phyloP scores from a whole-genome alignment of 1,140 invertebrate genomes.

The Periplaneta americana region DNA sequence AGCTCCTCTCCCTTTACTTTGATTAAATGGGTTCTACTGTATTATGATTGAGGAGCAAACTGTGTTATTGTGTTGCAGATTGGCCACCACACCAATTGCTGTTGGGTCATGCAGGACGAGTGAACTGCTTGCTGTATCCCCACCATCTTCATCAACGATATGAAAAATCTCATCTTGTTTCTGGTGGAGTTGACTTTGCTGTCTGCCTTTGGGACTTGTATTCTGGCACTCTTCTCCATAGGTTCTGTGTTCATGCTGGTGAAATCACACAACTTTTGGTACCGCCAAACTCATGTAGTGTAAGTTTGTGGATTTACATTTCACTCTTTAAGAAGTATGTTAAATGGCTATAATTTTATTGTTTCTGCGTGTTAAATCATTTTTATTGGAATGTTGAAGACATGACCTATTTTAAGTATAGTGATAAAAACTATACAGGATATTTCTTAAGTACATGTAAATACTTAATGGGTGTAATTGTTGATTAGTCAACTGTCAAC shows the following conservation, averaged over 20 bases:
- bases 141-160: constrained; percentile 89
- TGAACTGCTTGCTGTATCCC: constrained; percentile 94
- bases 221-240: constrained; percentile 80
- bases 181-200: constrained; percentile 96
- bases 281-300: constrained; percentile 87
- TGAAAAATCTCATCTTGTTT: constrained; percentile 86
- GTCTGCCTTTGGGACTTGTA: constrained; percentile 97
- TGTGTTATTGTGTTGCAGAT: constrained; percentile 50
- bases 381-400: too few species aligned
- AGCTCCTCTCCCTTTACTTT: too few species aligned
- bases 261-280: constrained; percentile 88
- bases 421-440: too few species aligned
- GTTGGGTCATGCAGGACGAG: constrained; percentile 84
- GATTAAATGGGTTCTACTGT: too few species aligned
- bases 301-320: constrained; percentile 42
- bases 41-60: too few species aligned
- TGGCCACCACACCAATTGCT: constrained; percentile 88
- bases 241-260: constrained; percentile 94
- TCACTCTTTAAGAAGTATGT: background rate
- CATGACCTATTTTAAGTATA: too few species aligned
- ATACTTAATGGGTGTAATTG: too few species aligned
- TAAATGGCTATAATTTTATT: background rate
- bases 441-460: too few species aligned
- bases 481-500: too few species aligned
- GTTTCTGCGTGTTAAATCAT: too few species aligned